Evolutionary conservation across 2,888 invertebrate species (phyloP).

Genomic region (Busseola fusca): DNA sequence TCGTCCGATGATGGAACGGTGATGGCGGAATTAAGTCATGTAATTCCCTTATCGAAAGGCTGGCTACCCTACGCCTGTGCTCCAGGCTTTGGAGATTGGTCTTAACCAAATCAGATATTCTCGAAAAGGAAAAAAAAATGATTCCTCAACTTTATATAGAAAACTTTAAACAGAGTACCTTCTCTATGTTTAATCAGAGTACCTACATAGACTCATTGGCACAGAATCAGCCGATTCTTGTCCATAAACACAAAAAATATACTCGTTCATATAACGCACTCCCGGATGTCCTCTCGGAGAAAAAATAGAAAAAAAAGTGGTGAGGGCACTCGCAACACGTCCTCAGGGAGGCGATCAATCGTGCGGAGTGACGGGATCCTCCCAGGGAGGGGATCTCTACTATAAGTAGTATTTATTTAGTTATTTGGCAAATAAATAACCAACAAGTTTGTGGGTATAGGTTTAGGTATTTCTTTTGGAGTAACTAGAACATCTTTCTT

Average conservation of each 20-base stretch:
- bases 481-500: background rate
- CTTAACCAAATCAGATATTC: too few species aligned
- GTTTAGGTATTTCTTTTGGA: background rate
- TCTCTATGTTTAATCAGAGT: background rate
- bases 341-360: conserved; percentile 74
- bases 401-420: conserved; percentile 62
- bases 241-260: conserved; percentile 20
- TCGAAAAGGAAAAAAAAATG: background rate
- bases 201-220: background rate
- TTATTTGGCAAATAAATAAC: conserved; percentile 64
- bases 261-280: conserved; percentile 48
- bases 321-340: conserved; percentile 66
- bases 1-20: too few species aligned
- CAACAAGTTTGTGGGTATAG: conserved; percentile 31
- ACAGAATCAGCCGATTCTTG: background rate
- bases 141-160: background rate
- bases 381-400: conserved; percentile 49
- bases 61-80: too few species aligned
- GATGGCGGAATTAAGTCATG: too few species aligned
- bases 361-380: conserved; percentile 67
- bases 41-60: too few species aligned
- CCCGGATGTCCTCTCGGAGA: conserved; percentile 60
- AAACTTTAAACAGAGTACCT: background rate
- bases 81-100: too few species aligned
- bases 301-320: conserved; percentile 59